These are phyloP conservation scores for Epinotia demarniana DNA, from an alignment of 2,888 invertebrate species.

Conservation along the genomic window DNA sequence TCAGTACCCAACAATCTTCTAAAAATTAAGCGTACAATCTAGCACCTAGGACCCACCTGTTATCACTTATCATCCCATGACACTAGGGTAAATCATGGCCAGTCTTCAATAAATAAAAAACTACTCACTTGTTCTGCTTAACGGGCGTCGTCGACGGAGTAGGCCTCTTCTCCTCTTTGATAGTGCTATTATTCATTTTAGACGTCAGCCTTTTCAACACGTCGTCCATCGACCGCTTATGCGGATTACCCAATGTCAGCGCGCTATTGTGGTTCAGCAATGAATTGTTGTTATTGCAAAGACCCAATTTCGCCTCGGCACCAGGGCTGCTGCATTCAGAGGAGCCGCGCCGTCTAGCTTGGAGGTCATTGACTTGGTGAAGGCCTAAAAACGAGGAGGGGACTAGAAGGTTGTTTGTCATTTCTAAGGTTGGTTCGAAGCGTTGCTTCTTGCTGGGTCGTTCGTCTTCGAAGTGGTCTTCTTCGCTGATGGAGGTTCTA, in stretches of 20 bases:
- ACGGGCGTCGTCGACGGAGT: conserved; percentile 88
- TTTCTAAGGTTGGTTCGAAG: conserved; percentile 85
- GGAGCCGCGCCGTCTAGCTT: conserved; percentile 81
- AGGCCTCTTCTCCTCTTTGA: conserved; percentile 89
- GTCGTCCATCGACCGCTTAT: conserved; percentile 95
- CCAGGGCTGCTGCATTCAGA: conserved; percentile 91
- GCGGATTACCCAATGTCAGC: conserved; percentile 79
- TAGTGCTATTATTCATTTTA: conserved; percentile 92
- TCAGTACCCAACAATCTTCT: no score
- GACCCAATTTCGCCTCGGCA: conserved; percentile 86
- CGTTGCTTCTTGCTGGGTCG: conserved; percentile 86
- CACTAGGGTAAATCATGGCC: no score
- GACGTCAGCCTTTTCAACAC: conserved; percentile 94
- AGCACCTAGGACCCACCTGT: not conserved
- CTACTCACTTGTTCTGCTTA: conserved; percentile 81
- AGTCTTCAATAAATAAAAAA: not conserved
- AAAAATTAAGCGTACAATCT: no score
- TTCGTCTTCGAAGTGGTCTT: conserved; percentile 86
- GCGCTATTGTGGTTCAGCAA: conserved; percentile 86
- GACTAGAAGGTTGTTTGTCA: conserved; percentile 85
- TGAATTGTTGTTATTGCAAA: conserved; percentile 87
- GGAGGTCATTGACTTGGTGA: conserved; percentile 84
- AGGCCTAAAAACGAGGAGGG: conserved; percentile 82
- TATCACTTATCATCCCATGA: no score
- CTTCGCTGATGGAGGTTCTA: conserved; percentile 83